Percentiles rank a stretch among this genome's conserved stretches.
These are phyloP conservation scores for Anguilla pacifica DNA, from an alignment of 2,797 vertebrate genomes.

Conservation along the genomic window DNA sequence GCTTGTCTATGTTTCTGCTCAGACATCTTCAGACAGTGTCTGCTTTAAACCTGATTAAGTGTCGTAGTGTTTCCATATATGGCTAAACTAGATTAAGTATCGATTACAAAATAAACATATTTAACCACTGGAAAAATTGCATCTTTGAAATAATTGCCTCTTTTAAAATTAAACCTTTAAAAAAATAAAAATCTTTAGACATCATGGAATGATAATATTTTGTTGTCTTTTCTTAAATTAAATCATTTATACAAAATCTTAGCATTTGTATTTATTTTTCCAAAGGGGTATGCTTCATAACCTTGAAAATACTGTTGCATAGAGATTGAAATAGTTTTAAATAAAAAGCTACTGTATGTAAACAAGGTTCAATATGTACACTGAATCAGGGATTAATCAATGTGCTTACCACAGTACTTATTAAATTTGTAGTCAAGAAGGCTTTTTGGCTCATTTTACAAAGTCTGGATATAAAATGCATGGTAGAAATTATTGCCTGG, in stretches of 20 bases:
- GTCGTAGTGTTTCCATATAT: background rate
- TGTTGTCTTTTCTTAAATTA: background rate
- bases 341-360: background rate
- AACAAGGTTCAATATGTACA: slow-evolving; percentile 6
- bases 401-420: background rate
- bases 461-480: background rate
- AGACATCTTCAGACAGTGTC: background rate
- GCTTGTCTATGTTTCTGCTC: background rate
- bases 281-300: background rate
- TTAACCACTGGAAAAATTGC: slow-evolving; percentile 22
- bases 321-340: background rate
- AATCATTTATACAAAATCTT: background rate
- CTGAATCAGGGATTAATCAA: background rate
- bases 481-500: background rate
- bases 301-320: background rate
- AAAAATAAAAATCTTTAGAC: background rate
- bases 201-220: background rate
- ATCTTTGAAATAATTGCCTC: slow-evolving; percentile 15
- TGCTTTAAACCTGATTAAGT: slow-evolving; percentile 21
- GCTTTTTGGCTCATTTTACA: background rate
- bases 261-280: slow-evolving; percentile 3
- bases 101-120: slow-evolving; percentile 10
- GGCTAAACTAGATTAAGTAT: slow-evolving; percentile 34
- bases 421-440: background rate
- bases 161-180: slow-evolving; percentile 13